Percentiles rank a stretch among this genome's conserved stretches.
These are phyloP conservation scores for Avahi laniger DNA, from an alignment of 2,797 vertebrate species.

Conservation along the genomic window DNA sequence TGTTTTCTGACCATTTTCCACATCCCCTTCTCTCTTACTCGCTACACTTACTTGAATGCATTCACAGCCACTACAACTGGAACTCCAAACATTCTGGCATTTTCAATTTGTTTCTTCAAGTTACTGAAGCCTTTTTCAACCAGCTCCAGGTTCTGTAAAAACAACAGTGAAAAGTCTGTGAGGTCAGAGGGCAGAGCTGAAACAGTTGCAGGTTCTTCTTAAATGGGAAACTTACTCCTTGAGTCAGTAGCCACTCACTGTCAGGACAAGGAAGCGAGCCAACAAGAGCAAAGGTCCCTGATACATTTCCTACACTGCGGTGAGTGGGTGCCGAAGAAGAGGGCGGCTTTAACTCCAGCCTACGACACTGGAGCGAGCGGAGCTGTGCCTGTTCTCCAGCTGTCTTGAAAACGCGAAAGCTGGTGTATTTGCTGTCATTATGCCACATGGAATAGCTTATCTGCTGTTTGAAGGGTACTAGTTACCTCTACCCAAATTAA, in stretches of 20 bases:
- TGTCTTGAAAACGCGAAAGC: background rate
- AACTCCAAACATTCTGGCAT: constrained; percentile 93
- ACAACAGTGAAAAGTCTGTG: constrained; percentile 8
- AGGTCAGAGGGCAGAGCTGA: background rate
- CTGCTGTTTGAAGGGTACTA: background rate
- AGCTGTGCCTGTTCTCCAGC: background rate
- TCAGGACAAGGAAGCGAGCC: background rate
- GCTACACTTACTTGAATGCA: constrained; percentile 93
- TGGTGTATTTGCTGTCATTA: background rate
- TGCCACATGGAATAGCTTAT: background rate
- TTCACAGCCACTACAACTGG: constrained; percentile 97
- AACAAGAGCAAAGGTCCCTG: fast-evolving
- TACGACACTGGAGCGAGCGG: fast-evolving
- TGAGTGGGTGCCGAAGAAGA: fast-evolving
- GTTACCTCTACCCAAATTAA: background rate
- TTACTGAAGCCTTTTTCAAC: constrained; percentile 95
- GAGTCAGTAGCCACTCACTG: background rate
- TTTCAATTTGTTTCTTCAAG: constrained; percentile 96
- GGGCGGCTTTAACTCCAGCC: background rate
- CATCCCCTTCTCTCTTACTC: too few relatives aligned
- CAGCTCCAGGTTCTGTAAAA: constrained; percentile 91
- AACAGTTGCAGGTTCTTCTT: background rate
- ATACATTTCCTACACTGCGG: fast-evolving
- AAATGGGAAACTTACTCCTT: background rate
- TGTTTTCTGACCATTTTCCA: background rate